Base-by-base conservation (phyloP, 2,888 invertebrate species). In the Graphium colonna region DNA sequence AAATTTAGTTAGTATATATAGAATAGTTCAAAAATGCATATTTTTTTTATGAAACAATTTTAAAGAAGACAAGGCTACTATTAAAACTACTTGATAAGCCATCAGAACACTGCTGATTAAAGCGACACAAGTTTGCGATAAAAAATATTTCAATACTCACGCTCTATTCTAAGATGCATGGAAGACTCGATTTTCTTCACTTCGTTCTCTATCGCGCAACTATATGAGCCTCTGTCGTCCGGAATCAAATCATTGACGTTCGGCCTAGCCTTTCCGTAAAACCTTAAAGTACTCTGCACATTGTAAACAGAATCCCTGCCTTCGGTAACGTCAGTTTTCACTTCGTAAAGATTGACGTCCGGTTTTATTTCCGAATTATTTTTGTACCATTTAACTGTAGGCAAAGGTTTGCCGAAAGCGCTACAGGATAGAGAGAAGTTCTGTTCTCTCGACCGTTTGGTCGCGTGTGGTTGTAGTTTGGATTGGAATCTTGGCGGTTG, bases 111-210 rank as follows among this genome's bases (percentile, higher is more conserved):
- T n/a, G n/a, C n/a, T n/a, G n/a, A n/a, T n/a, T n/a, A n/a, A n/a
- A n/a, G n/a, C n/a, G n/a, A n/a, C n/a, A n/a, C n/a, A n/a, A n/a
- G n/a, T n/a, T n/a, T n/a, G n/a, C n/a, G n/a, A n/a, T n/a, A n/a
- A n/a, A n/a, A n/a, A n/a, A n/a, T n/a, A n/a, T n/a, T n/a, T n/a
- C n/a, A 16, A 17, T 68, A 92, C 94, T 93, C 85, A 94, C 94
- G 97, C 91, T 97, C 96, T 68, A 97, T 96, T 72, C 96, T 92
- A 52, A 98, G 90, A 81, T 96, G 95, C 96, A 97, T 97, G 59
- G 95, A 94, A 8, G 96, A 96, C 73, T 96, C 96, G 44, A 95
- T 94, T 71, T 93, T 94, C 77, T 95, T 95, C 12, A 97, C 96
- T 82, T 96, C 96, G 75, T 97, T 97, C 75, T 95, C 94, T 73